A percentile compares a stretch with the other conserved stretches of the same genome.
Evolutionary conservation across 2,888 invertebrate genomes (phyloP).

Genomic region (Hipparchia sbordonii): DNA sequence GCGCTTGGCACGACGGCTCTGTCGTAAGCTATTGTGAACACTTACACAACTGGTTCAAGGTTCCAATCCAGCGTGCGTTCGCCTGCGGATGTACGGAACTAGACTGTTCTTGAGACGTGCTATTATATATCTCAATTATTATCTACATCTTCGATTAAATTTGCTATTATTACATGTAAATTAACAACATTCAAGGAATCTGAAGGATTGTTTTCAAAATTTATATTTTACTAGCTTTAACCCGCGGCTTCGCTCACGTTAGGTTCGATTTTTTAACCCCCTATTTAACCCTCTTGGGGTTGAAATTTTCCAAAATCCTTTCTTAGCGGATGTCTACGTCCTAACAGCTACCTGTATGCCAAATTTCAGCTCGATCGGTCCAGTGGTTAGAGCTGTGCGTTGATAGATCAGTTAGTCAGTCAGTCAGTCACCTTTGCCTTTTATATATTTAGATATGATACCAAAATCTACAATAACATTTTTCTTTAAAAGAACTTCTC

Average conservation of each 20-base stretch:
- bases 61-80: conserved; percentile 73
- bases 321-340: too few relatives aligned
- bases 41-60: conserved; percentile 82
- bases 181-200: not conserved
- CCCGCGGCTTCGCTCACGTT: too few relatives aligned
- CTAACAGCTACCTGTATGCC: too few relatives aligned
- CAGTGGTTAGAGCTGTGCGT: too few relatives aligned
- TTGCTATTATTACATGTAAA: not conserved
- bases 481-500: not conserved
- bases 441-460: not conserved
- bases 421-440: too few relatives aligned
- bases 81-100: conserved; percentile 78
- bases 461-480: not conserved
- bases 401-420: too few relatives aligned
- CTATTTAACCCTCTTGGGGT: too few relatives aligned
- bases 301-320: too few relatives aligned
- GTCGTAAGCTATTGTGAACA: conserved; percentile 78
- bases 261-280: too few relatives aligned
- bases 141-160: not conserved
- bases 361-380: too few relatives aligned
- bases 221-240: not conserved
- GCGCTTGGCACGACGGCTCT: conserved; percentile 68
- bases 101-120: conserved; percentile 40
- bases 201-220: not conserved
- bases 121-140: not conserved